phyloP scores from a whole-genome alignment of 2,113 vertebrate genomes.

The Alosa alosa region DNA sequence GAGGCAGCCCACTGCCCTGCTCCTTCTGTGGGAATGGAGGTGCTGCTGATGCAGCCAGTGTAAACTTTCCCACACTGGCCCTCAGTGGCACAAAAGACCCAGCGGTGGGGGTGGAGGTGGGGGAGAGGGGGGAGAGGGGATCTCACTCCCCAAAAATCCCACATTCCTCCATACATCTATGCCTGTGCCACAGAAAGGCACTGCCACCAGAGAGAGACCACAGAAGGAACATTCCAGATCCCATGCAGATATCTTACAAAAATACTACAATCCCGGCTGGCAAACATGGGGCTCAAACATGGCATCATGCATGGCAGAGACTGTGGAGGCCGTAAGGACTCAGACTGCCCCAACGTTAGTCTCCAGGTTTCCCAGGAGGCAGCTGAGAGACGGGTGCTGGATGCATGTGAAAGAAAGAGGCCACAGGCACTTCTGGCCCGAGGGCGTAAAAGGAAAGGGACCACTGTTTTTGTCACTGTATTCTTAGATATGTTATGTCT shows the following conservation, averaged over 20 bases:
- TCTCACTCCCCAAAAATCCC: background rate
- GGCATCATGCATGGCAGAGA: background rate
- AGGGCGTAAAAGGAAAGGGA: background rate
- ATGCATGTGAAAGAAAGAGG: background rate
- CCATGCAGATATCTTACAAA: background rate
- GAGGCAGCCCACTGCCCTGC: background rate
- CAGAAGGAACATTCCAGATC: conserved; percentile 6
- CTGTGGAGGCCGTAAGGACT: background rate
- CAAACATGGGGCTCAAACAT: background rate
- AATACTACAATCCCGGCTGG: background rate
- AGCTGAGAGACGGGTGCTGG: background rate
- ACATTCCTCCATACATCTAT: conserved; percentile 15
- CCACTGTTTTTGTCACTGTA: background rate
- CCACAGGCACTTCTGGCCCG: background rate
- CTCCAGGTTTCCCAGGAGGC: background rate
- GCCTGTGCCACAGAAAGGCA: background rate
- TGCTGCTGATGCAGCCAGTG: conserved; percentile 21
- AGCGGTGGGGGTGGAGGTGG: background rate
- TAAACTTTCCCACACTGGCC: conserved; percentile 44
- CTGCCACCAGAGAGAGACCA: background rate
- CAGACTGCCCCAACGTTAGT: background rate
- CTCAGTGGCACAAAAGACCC: conserved; percentile 17
- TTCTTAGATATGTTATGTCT: no score
- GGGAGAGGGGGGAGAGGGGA: background rate
- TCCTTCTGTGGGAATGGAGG: background rate